Conservation (phyloP, 2,888 invertebrate species). For the Trilocha varians region DNA sequence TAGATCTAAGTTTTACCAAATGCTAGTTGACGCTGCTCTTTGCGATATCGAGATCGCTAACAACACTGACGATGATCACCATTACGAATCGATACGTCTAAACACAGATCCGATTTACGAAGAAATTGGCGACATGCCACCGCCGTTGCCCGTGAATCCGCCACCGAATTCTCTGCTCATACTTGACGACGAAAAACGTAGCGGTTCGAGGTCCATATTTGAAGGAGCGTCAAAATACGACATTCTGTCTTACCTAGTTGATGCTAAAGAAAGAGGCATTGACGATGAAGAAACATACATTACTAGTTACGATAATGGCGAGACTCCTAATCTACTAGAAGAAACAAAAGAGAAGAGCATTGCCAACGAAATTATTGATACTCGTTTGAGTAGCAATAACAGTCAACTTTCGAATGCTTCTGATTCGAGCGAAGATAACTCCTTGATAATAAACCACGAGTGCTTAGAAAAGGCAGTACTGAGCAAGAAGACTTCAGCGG, state of each 20-base stretch:
- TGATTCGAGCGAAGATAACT: slow-evolving; percentile 89
- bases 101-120: slow-evolving; percentile 85
- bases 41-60: slow-evolving; percentile 78
- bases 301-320: slow-evolving; percentile 71
- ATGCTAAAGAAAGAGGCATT: slow-evolving; percentile 85
- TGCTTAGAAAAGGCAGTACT: slow-evolving; percentile 67
- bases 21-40: slow-evolving; percentile 79
- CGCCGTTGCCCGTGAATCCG: slow-evolving; percentile 84
- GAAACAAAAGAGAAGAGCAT: slow-evolving; percentile 73
- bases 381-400: slow-evolving; percentile 77
- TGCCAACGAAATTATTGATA: slow-evolving; percentile 41
- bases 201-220: slow-evolving; percentile 80
- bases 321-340: slow-evolving; percentile 65
- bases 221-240: slow-evolving; percentile 91
- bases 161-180: slow-evolving; percentile 81
- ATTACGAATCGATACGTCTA: slow-evolving; percentile 80
- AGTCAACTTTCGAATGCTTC: slow-evolving; percentile 87
- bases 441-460: slow-evolving; percentile 76
- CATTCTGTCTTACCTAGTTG: slow-evolving; percentile 90
- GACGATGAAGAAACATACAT: slow-evolving; percentile 81
- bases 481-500: slow-evolving; percentile 76
- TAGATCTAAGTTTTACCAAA: slow-evolving; percentile 81
- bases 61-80: slow-evolving; percentile 77
- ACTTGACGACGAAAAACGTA: slow-evolving; percentile 80
- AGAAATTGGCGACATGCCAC: slow-evolving; percentile 82